phyloP scores from a whole-genome alignment of 2,797 vertebrate species.

The Sebastes jordani region DNA sequence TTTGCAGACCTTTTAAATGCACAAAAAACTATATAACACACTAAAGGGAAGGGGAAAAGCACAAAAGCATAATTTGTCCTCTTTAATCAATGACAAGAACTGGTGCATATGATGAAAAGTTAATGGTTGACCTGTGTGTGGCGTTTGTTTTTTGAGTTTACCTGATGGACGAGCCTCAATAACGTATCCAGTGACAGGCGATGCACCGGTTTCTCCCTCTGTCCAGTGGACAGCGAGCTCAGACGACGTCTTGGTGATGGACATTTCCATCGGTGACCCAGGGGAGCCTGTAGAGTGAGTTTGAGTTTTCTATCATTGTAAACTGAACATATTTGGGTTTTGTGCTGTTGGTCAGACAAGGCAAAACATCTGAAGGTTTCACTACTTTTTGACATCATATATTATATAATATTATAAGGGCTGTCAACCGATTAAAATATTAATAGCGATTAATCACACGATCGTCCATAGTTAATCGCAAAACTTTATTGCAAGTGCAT shows the following conservation, averaged over 20 bases:
- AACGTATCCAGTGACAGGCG: constrained; percentile 88
- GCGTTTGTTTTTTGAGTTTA: constrained; percentile 52
- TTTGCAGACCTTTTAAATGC: too few species aligned
- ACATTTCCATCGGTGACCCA: constrained; percentile 87
- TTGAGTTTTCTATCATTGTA: neutral
- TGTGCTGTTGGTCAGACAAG: neutral
- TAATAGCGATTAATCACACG: too few species aligned
- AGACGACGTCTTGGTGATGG: constrained; percentile 89
- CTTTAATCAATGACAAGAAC: neutral
- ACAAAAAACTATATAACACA: too few species aligned
- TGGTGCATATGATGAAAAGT: neutral
- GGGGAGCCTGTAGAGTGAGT: constrained; percentile 84
- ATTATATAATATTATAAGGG: too few species aligned
- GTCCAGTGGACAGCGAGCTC: constrained; percentile 89
- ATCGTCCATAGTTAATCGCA: too few species aligned
- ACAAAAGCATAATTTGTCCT: too few species aligned
- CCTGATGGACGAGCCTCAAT: constrained; percentile 95
- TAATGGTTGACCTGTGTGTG: neutral
- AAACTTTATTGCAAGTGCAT: too few species aligned
- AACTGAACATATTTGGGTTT: neutral
- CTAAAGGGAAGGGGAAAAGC: too few species aligned
- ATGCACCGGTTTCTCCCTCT: constrained; percentile 84
- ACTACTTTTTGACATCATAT: neutral
- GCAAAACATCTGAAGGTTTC: neutral
- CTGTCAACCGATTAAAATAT: too few species aligned